These are phyloP conservation scores for Anisognathus igniventris DNA, from an alignment of 2,797 vertebrate species.

Conservation along the genomic window DNA sequence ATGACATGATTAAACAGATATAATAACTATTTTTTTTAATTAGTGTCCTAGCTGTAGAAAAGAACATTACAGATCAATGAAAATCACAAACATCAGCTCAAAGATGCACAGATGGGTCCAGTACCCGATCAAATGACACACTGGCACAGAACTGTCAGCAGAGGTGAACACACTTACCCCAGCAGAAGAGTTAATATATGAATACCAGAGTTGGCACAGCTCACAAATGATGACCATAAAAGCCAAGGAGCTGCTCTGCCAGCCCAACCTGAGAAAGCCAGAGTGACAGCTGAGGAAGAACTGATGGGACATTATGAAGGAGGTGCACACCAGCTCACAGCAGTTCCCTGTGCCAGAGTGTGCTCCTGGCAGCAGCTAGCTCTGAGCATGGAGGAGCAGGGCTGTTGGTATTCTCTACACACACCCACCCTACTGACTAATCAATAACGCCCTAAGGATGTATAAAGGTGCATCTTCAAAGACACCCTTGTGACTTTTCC, in stretches of 20 bases:
- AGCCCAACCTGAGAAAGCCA: neutral
- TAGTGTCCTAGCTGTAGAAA: neutral
- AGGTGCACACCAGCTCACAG: neutral
- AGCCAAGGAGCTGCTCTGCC: neutral
- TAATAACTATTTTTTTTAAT: neutral
- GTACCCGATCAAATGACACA: neutral
- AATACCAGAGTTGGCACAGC: neutral
- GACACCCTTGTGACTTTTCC: neutral
- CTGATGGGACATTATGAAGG: neutral
- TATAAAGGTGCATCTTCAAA: neutral
- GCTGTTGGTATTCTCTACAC: neutral
- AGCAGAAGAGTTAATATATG: neutral
- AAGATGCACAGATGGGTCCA: neutral
- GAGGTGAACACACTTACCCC: neutral
- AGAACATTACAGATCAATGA: neutral
- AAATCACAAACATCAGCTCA: neutral
- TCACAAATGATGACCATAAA: neutral
- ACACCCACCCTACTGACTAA: neutral
- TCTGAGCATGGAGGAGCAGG: neutral
- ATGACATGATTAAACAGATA: neutral
- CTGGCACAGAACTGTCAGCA: neutral
- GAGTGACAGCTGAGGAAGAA: accelerated
- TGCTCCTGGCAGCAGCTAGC: neutral
- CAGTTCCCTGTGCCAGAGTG: neutral
- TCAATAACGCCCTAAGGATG: neutral